Conservation (phyloP, 2,888 invertebrate genomes). For the Nemoura dubitans region DNA sequence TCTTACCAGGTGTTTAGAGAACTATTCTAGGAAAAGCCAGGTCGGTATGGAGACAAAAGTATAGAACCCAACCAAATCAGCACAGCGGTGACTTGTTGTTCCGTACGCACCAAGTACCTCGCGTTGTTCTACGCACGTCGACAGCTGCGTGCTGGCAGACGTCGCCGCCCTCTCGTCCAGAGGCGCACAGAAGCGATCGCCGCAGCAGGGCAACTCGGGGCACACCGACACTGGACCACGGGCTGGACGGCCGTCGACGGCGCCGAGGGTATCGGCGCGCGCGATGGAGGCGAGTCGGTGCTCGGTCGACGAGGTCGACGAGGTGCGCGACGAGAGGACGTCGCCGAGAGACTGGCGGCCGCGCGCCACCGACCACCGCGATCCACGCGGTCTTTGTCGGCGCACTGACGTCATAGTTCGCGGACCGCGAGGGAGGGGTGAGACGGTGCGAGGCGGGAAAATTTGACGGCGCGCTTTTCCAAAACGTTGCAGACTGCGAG, state of each 20-base stretch:
- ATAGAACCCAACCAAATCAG: no score
- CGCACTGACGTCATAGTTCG: slow-evolving; percentile 43
- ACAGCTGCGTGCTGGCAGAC: no score
- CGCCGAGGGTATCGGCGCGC: background rate
- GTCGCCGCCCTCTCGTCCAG: no score
- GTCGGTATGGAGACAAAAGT: no score
- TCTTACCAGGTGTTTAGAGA: no score
- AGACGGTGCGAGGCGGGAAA: slow-evolving; percentile 53
- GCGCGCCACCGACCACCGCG: background rate
- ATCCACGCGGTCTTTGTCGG: background rate
- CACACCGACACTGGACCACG: background rate
- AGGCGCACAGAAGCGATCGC: no score
- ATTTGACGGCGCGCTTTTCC: slow-evolving; percentile 20
- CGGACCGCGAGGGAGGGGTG: slow-evolving; percentile 44
- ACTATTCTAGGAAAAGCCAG: no score
- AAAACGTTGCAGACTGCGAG: background rate
- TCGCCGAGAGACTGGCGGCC: background rate
- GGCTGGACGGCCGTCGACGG: background rate
- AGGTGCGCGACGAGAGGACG: background rate
- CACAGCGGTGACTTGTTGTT: no score
- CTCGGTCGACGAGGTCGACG: no score
- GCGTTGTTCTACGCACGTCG: no score
- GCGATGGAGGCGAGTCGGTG: background rate
- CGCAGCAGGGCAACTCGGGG: no score
- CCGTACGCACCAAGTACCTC: no score